These are phyloP conservation scores for Tanaodytes sp. DNA, from an alignment of 2,888 invertebrate genomes.

Conservation along the genomic window DNA sequence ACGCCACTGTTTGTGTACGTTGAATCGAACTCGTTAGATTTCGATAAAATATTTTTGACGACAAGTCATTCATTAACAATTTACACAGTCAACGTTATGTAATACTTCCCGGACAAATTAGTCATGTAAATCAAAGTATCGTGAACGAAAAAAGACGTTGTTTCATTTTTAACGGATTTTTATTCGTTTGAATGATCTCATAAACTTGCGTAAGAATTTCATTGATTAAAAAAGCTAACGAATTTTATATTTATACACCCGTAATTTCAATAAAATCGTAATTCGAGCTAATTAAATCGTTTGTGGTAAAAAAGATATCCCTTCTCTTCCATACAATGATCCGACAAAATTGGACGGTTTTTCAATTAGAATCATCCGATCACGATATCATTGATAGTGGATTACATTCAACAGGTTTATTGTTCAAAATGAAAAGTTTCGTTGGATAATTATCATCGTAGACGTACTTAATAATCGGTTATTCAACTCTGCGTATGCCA, in stretches of 20 bases:
- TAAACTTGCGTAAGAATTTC: no score
- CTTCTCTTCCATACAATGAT: no score
- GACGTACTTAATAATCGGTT: conserved; percentile 32
- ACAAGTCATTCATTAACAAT: conserved; percentile 17
- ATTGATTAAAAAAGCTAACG: no score
- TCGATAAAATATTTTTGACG: conserved; percentile 26
- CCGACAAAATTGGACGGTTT: not conserved
- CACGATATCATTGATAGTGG: conserved; percentile 1
- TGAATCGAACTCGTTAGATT: conserved; percentile 31
- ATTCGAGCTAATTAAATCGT: no score
- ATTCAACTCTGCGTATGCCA: conserved; percentile 22
- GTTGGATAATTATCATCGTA: conserved; percentile 20
- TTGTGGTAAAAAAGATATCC: no score
- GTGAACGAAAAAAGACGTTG: no score
- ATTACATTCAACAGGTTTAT: conserved; percentile 22
- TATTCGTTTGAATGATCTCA: no score
- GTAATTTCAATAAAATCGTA: no score
- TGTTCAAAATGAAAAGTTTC: conserved; percentile 33
- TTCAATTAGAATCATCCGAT: conserved; percentile 4
- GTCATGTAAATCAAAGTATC: no score
- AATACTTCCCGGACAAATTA: no score
- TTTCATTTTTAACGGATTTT: no score
- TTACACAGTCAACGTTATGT: conserved; percentile 21
- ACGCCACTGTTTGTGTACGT: conserved; percentile 18
- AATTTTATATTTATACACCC: no score